Base-by-base conservation (phyloP, 2,797 vertebrate species). In the Phoebastria nigripes region DNA sequence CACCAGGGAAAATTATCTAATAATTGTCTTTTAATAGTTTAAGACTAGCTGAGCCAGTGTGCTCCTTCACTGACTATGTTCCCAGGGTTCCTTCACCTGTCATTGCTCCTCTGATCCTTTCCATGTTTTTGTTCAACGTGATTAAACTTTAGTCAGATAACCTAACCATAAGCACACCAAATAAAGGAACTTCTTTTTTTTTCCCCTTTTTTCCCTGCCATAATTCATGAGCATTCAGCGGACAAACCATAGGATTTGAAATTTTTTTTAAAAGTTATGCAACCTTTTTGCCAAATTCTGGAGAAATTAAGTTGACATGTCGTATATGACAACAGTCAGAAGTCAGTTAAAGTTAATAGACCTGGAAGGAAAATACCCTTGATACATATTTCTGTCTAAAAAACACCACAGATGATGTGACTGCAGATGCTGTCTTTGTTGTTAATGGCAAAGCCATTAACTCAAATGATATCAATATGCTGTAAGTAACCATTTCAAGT, bases 131-230 rank as follows among this genome's bases (percentile, higher is more conserved):
- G 8, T 82, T 82, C 42, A 67, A 54, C 5, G 2, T 19, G 13
- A 58, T 62, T 35, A 80, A 77, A 5, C 20, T 56, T 61, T 52
- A 28, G 20, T 42, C 10, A 81, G n/a, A 59, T 71, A 42, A 79
- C 13, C 21, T 72, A 51, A 51, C 13, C 0, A 1, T 54, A 46
- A 82, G 20, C 55, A 62, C 46, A 76, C 3, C 8, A 69, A 47
- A 47, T 35, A 61, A 61, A 62, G 12, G n/a, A 61, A 35, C 31
- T 42, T 46, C 3, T 46, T 37, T 16, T 33, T 20, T 5, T 6
- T 2, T 4, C 3, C 1, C 5, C 4, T 10, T 29, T 33, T n/a
- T 47, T 49, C 2, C 21, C 41, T n/a, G 26, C 9, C 33, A 19
- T 37, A 49, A 10, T 37, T 77, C 13, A 22, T 24, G 26, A 91